Percentiles rank a stretch among this genome's conserved stretches.
phyloP scores from a whole-genome alignment of 2,113 vertebrate species.

The Malurus alboscapulatus region DNA sequence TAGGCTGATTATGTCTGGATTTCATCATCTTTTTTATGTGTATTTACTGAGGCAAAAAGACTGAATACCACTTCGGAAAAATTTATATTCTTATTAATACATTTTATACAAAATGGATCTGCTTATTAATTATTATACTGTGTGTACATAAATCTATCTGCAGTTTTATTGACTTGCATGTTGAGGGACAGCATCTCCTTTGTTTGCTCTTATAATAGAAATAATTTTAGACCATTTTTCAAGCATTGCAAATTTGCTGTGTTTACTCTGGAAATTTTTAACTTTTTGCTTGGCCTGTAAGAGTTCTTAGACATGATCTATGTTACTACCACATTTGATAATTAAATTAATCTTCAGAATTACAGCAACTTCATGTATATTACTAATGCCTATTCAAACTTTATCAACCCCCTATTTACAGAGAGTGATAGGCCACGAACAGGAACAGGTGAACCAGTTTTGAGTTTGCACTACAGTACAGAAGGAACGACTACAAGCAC shows the following conservation, averaged over 20 bases:
- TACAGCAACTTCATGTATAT: neutral
- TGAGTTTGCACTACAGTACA: constrained; percentile 97
- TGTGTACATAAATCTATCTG: neutral
- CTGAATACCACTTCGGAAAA: neutral
- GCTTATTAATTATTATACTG: neutral
- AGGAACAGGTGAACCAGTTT: constrained; percentile 87
- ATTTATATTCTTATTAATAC: neutral
- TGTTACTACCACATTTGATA: neutral
- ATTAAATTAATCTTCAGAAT: neutral
- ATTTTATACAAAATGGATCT: neutral
- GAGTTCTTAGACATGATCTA: neutral
- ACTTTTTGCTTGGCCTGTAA: constrained; percentile 19
- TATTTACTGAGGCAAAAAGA: neutral
- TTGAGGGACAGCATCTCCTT: constrained; percentile 7
- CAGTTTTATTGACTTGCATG: constrained; percentile 15
- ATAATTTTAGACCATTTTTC: neutral
- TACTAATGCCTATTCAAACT: constrained; percentile 57
- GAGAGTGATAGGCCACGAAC: constrained; percentile 82
- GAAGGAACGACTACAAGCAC: constrained; percentile 98
- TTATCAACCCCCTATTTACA: constrained; percentile 74
- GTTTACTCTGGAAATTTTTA: neutral
- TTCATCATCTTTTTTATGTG: neutral
- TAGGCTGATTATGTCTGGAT: neutral
- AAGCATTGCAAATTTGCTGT: constrained; percentile 16
- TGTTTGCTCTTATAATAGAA: neutral